A percentile compares a stretch with the other conserved stretches of the same genome.
phyloP scores from a whole-genome alignment of 2,113 vertebrate species.

The Progne subis region DNA sequence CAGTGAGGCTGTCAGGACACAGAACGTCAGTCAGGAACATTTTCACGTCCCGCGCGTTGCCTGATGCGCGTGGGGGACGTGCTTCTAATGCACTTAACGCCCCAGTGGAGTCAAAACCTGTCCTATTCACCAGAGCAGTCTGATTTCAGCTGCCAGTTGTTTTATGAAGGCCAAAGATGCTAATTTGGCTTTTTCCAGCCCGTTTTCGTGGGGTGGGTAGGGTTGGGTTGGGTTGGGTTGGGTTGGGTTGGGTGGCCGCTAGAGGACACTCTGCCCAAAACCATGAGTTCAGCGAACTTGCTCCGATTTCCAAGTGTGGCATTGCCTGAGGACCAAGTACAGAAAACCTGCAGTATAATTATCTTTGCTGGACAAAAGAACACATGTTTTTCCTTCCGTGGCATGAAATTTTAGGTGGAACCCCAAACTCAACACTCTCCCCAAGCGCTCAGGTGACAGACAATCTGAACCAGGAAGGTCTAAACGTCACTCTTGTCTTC shows the following conservation, averaged over 20 bases:
- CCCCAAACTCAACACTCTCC: fast-evolving
- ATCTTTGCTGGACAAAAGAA: background rate
- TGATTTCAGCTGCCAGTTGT: background rate
- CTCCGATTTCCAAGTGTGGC: background rate
- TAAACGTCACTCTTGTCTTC: background rate
- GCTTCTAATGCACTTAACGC: background rate
- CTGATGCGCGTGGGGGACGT: fast-evolving
- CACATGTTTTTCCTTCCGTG: background rate
- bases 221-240: background rate
- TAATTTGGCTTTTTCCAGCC: fast-evolving
- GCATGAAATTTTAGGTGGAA: background rate
- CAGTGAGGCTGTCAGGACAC: background rate
- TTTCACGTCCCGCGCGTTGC: fast-evolving
- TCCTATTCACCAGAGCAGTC: background rate
- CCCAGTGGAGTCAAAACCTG: background rate
- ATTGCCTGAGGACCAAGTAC: background rate
- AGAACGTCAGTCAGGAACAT: fast-evolving
- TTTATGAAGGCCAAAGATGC: fast-evolving
- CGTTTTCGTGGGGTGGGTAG: background rate
- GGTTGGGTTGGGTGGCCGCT: background rate
- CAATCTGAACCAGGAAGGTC: background rate
- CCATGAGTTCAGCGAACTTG: background rate
- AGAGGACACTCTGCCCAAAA: conserved; percentile 47
- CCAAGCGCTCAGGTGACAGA: background rate
- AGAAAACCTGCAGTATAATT: background rate